Base-by-base conservation (phyloP, 92 coral and sea anemone genomes). In the Micromussa lordhowensis region DNA sequence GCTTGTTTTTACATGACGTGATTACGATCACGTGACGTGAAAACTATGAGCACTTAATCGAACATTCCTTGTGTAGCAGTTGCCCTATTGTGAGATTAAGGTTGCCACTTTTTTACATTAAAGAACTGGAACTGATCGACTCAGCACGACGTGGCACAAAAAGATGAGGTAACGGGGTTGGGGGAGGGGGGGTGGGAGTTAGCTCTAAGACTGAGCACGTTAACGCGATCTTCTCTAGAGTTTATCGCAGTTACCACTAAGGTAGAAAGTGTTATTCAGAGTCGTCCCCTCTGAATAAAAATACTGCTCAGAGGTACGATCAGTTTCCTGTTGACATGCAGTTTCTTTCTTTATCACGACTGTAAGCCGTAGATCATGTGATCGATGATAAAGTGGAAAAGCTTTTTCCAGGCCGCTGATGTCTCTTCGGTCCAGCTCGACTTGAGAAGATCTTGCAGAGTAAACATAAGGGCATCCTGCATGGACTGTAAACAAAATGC, bases 391-490 rank as follows among this genome's bases (percentile, higher is more conserved):
- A 91, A 93, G 28, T 77, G 88, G 51, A 93, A 93, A 14, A 93
- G 90, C 74, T 81, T 79, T 86, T 87, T 93, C 96, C 96, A 93
- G 80, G 96, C 96, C 15, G 79, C 79, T 29, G 91, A 91, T 21
- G 93, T 90, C 73, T 90, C 96, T 35, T 91, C 88, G 24, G 96
- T 93, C 96, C 96, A 93, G 69, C 91, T 84, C 28, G 84, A 48
- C 71, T 93, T 85, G 11, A 93, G 96, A 1, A 87, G 78, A 31
- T 88, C 88, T 68, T 78, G 81, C 53, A 91, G 54, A 79, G 89
- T 88, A 69, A 75, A 80, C 94, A 91, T 93, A 44, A 93, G 51
- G 12, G 96, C 94, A 11, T 10, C 57, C 66, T 93, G 94, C 96
- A 93, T 93, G 57, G 92, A 88, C 96, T 93, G 75, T n/a, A 68